Conservation (phyloP, 2,113 vertebrate species). For the Hyperoodon ampullatus region DNA sequence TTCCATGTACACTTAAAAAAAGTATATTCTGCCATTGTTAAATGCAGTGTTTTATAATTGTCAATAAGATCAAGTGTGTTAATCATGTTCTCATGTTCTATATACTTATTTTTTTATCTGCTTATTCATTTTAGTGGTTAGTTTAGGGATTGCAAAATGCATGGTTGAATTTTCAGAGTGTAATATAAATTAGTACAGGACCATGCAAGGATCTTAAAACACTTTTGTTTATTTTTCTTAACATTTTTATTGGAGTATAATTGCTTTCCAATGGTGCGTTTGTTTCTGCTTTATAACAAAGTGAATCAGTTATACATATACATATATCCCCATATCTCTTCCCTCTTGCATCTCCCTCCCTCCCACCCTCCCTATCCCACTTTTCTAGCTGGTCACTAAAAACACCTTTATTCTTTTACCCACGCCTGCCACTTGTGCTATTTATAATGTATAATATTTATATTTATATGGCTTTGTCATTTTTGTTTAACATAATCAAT, state of each 20-base stretch:
- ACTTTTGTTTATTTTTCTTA: neutral
- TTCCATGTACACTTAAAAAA: neutral
- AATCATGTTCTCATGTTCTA: neutral
- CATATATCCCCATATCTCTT: no score
- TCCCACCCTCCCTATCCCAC: no score
- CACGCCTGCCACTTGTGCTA: neutral
- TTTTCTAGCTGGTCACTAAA: no score
- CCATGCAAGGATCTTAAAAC: neutral
- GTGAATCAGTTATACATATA: no score
- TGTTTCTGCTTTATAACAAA: no score
- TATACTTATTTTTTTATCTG: neutral
- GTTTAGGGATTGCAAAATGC: neutral
- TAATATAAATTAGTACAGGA: neutral
- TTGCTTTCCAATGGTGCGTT: no score
- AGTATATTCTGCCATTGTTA: neutral
- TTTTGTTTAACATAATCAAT: neutral
- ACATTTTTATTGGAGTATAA: no score
- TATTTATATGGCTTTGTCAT: neutral
- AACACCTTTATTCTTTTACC: no score
- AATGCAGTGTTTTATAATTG: neutral
- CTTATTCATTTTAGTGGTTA: neutral
- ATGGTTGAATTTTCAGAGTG: constrained; percentile 11
- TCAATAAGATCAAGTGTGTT: neutral
- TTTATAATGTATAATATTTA: neutral
- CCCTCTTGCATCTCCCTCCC: no score